Evolutionary conservation across 2,888 invertebrate species (phyloP).

Genomic region (Dryococelus australis): DNA sequence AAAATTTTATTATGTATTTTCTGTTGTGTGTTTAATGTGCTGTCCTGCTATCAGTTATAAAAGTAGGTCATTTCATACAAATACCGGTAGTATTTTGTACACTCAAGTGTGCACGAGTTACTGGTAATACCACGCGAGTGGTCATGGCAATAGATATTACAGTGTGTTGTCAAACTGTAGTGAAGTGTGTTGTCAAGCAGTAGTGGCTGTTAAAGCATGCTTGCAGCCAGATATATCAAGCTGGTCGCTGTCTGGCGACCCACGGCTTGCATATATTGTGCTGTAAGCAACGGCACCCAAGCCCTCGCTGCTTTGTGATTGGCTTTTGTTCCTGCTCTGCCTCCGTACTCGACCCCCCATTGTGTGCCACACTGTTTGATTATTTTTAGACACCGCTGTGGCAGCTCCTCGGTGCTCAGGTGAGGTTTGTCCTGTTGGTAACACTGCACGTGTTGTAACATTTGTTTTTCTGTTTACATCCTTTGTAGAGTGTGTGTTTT

Average conservation of each 20-base stretch:
- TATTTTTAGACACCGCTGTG: neutral
- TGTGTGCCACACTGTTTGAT: neutral
- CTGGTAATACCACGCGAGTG: neutral
- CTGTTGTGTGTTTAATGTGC: neutral
- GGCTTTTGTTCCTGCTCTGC: neutral
- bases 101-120: neutral
- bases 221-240: conserved; percentile 6
- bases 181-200: neutral
- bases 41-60: neutral
- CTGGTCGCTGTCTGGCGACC: neutral
- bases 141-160: neutral
- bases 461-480: neutral
- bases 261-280: conserved; percentile 4
- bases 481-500: neutral
- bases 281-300: neutral
- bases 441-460: neutral
- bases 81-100: neutral
- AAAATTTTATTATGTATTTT: neutral
- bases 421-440: neutral
- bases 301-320: neutral
- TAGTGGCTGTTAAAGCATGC: neutral
- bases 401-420: neutral
- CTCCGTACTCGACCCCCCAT: neutral
- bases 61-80: neutral
- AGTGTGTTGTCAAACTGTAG: neutral